A percentile compares a stretch with the other conserved stretches of the same genome.
Evolutionary conservation across 2,797 vertebrate genomes (phyloP).

Genomic region (Sciurus carolinensis): DNA sequence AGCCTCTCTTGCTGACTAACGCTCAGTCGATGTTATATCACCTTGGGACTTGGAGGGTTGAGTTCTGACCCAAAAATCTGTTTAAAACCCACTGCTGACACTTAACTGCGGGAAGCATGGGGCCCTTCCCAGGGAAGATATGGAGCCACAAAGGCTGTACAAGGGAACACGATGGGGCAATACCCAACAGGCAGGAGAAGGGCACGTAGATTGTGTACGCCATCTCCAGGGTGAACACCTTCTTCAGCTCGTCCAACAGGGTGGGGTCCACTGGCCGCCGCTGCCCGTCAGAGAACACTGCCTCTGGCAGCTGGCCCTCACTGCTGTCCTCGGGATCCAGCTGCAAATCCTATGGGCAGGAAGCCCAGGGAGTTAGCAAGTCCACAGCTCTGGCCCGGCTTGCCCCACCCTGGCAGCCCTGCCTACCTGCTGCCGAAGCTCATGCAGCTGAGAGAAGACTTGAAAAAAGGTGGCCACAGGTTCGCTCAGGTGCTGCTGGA

Average conservation of each 20-base stretch:
- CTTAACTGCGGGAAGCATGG: neutral
- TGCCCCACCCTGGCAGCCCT: neutral
- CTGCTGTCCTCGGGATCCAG: constrained; percentile 83
- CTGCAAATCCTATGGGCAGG: constrained; percentile 82
- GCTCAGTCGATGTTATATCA: neutral
- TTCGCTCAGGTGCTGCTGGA: constrained; percentile 97
- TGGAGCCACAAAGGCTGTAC: neutral
- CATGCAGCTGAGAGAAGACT: constrained; percentile 94
- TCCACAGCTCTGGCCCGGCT: neutral
- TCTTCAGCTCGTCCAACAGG: constrained; percentile 95
- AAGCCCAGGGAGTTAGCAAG: neutral
- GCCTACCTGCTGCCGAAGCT: constrained; percentile 93
- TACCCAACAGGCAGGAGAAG: constrained; percentile 98
- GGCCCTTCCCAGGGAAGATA: neutral
- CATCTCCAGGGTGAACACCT: constrained; percentile 97
- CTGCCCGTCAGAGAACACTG: constrained; percentile 89
- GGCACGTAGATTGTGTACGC: constrained; percentile 97
- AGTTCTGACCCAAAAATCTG: constrained; percentile 20
- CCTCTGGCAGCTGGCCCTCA: constrained; percentile 92
- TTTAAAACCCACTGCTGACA: constrained; percentile 19
- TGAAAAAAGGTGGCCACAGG: constrained; percentile 95
- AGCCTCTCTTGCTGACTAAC: neutral
- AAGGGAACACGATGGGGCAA: neutral
- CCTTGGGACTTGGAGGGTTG: neutral
- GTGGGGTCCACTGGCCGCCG: constrained; percentile 91